phyloP scores from a whole-genome alignment of 2,113 vertebrate species.

The Oryzias curvinotus region DNA sequence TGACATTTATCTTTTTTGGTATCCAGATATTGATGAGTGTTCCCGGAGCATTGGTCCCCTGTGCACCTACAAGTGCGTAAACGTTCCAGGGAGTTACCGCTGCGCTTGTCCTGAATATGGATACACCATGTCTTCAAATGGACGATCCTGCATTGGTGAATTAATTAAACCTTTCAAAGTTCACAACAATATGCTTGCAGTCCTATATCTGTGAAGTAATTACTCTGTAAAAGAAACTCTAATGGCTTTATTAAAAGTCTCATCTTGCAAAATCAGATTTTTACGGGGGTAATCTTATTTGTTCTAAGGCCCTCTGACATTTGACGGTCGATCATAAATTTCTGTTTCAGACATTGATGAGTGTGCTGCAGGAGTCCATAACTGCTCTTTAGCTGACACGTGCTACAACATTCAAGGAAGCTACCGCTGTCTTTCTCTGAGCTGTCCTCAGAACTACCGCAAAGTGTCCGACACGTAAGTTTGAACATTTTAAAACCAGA shows the following conservation, averaged over 20 bases:
- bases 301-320: conserved; percentile 4
- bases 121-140: conserved; percentile 87
- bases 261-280: conserved; percentile 27
- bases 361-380: conserved; percentile 86
- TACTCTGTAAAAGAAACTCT: conserved; percentile 46
- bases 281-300: conserved; percentile 13
- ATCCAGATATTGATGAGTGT: conserved; percentile 91
- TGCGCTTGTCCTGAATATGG: conserved; percentile 90
- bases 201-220: conserved; percentile 37
- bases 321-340: conserved; percentile 22
- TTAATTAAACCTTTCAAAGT: not conserved
- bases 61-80: conserved; percentile 91
- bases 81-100: conserved; percentile 89
- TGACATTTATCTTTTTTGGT: conserved; percentile 2
- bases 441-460: conserved; percentile 88
- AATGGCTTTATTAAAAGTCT: conserved; percentile 32
- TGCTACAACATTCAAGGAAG: conserved; percentile 93
- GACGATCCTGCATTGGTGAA: conserved; percentile 89
- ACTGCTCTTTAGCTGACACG: conserved; percentile 87
- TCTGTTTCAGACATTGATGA: conserved; percentile 87
- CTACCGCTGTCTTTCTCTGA: conserved; percentile 86
- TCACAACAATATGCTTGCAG: not conserved
- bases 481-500: not conserved
- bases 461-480: conserved; percentile 88
- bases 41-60: conserved; percentile 84